Evolutionary conservation across 1,140 invertebrate species (phyloP).

Genomic region (Pseudomyrmex cubaensis): DNA sequence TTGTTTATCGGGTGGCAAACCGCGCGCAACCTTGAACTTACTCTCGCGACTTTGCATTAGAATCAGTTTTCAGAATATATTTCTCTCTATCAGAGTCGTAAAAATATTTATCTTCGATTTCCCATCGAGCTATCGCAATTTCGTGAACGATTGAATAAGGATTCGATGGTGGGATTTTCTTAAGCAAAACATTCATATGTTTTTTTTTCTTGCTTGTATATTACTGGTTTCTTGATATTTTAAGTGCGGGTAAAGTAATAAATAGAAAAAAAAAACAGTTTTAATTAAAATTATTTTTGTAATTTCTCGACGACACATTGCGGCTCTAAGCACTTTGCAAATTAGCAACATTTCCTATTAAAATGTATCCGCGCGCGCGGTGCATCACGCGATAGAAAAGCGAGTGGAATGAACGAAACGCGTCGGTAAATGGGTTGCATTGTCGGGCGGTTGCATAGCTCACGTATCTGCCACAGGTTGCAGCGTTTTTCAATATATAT

Average conservation of each 20-base stretch:
- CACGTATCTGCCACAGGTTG: not conserved
- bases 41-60: not conserved
- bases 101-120: no score
- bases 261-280: not conserved
- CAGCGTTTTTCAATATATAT: conserved; percentile 13
- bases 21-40: conserved; percentile 18
- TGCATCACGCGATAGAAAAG: not conserved
- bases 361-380: not conserved
- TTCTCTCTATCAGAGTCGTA: no score
- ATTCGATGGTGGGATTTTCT: no score
- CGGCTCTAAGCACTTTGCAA: not conserved
- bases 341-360: not conserved
- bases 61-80: not conserved
- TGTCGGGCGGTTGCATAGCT: not conserved
- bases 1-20: conserved; percentile 25
- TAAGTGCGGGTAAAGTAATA: not conserved
- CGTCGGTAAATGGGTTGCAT: conserved; percentile 1
- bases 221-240: no score
- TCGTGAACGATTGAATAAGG: not conserved
- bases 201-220: no score
- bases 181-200: no score
- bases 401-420: conserved; percentile 13
- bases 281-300: not conserved
- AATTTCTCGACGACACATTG: not conserved
- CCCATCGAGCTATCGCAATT: not conserved